Conservation (phyloP, 2,888 invertebrate genomes). For the Brachynemurus nebulosus region DNA sequence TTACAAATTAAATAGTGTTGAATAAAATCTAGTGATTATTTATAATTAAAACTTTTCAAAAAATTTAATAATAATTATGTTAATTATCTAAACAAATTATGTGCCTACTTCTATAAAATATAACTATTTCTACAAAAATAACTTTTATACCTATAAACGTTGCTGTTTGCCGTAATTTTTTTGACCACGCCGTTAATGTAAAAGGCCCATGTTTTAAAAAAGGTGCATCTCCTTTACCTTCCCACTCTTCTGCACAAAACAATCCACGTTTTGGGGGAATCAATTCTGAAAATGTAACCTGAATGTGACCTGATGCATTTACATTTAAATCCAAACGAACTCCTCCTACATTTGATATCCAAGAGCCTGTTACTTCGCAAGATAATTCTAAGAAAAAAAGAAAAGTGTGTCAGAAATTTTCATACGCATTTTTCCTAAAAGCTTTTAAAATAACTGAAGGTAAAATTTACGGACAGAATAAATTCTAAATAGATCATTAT, state of each 20-base stretch:
- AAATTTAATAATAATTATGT: too few relatives aligned
- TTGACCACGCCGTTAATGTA: slow-evolving; percentile 21
- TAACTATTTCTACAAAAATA: too few relatives aligned
- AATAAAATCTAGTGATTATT: too few relatives aligned
- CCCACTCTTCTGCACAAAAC: slow-evolving; percentile 22
- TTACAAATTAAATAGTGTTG: too few relatives aligned
- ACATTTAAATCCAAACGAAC: slow-evolving; percentile 16
- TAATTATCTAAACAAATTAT: too few relatives aligned
- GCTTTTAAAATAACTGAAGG: neutral
- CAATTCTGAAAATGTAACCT: slow-evolving; percentile 10
- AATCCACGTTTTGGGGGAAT: slow-evolving; percentile 14
- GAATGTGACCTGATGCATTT: slow-evolving; percentile 11
- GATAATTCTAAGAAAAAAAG: slow-evolving; percentile 18
- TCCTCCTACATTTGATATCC: slow-evolving; percentile 25
- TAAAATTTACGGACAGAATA: too few relatives aligned
- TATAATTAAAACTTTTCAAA: too few relatives aligned
- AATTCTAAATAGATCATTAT: too few relatives aligned
- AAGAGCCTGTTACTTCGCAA: slow-evolving; percentile 23
- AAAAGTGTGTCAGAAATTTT: too few relatives aligned
- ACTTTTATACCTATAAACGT: slow-evolving; percentile 27
- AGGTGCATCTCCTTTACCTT: slow-evolving; percentile 21
- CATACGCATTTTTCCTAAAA: too few relatives aligned
- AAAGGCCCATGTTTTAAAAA: slow-evolving; percentile 23
- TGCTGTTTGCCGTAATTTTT: slow-evolving; percentile 21
- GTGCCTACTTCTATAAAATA: too few relatives aligned